Base-by-base conservation (phyloP, 2,888 invertebrate species). In the Amphimallon solstitiale region DNA sequence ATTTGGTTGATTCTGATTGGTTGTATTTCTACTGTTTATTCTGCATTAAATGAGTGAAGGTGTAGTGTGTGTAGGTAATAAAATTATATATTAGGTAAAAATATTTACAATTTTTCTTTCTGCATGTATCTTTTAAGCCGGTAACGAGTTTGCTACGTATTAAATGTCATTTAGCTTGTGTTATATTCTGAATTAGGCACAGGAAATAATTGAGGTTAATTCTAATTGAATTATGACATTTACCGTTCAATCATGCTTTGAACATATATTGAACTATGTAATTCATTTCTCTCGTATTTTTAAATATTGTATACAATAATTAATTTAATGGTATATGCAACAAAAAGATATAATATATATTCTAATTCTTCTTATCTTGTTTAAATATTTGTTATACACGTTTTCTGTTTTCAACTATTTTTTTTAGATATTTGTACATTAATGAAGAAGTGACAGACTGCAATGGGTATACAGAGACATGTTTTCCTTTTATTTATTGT, bases 1-100 rank as follows among this genome's bases (percentile, higher is more conserved):
- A 76, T 73, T 71, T 76, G 74, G 74, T 73, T 66, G 64, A 35
- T 69, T 70, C 65, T 70, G 73, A 76, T 76, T 76, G 76, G 76
- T 70, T 59, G 35, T 7, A 15, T 34, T 29, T 46, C 29, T 34
- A 52, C 61, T 66, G 66, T 66, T 66, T 66, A 66, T 66, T 66
- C 62, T 10, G 38, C 35, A 45, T 52, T 54, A 43, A 14, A 62
- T 19, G 62, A 62, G 38, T 21, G 52, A 29, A 48, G 29, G 66
- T 62, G 52, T 34, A 10, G 37, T 48, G 15, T 14, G 54, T 56
- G 49, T 59, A 65, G 56, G 21, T 59, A 48, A 38, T 46, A 59
- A 65, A 37, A 65, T 59, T 29, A 38, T 38, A 49, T 46, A 48
- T 38, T 19, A 65, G 56, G 56, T 65, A 65, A 49, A 54, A 15